phyloP scores from a whole-genome alignment of 2,113 vertebrate genomes.

The Tor tambroides region DNA sequence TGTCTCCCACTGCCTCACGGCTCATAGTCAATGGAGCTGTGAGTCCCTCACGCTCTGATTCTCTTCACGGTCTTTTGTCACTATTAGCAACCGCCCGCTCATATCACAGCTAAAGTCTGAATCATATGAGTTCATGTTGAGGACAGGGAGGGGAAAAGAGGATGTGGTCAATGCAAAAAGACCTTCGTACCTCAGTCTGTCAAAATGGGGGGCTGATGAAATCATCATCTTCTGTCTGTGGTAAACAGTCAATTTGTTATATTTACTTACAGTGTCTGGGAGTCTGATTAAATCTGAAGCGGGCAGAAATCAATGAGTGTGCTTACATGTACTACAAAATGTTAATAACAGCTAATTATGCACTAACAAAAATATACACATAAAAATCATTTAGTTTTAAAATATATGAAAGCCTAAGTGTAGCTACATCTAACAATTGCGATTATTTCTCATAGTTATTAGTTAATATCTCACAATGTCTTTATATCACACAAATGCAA shows the following conservation, averaged over 20 bases:
- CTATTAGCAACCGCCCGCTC: constrained; percentile 74
- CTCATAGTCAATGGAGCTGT: constrained; percentile 34
- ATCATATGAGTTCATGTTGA: constrained; percentile 60
- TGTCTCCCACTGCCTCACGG: constrained; percentile 41
- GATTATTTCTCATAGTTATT: too few relatives aligned
- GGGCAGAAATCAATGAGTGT: not conserved
- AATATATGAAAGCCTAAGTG: too few relatives aligned
- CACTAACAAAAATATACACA: too few relatives aligned
- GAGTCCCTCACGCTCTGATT: constrained; percentile 48
- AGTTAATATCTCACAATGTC: too few relatives aligned
- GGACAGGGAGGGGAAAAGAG: constrained; percentile 38
- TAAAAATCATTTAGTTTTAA: too few relatives aligned
- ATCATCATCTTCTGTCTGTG: not conserved
- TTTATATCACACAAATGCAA: too few relatives aligned
- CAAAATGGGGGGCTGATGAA: not conserved
- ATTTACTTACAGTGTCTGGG: not conserved
- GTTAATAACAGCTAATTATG: too few relatives aligned
- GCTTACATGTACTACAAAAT: not conserved
- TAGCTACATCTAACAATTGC: too few relatives aligned
- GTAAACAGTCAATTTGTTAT: not conserved
- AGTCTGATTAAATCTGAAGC: not conserved
- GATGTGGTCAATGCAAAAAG: constrained; percentile 30
- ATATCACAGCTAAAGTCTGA: constrained; percentile 53
- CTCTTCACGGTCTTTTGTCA: constrained; percentile 69
- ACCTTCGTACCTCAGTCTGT: constrained; percentile 9